Base-by-base conservation (phyloP, 2,888 invertebrate genomes). In the Apoda limacodes region DNA sequence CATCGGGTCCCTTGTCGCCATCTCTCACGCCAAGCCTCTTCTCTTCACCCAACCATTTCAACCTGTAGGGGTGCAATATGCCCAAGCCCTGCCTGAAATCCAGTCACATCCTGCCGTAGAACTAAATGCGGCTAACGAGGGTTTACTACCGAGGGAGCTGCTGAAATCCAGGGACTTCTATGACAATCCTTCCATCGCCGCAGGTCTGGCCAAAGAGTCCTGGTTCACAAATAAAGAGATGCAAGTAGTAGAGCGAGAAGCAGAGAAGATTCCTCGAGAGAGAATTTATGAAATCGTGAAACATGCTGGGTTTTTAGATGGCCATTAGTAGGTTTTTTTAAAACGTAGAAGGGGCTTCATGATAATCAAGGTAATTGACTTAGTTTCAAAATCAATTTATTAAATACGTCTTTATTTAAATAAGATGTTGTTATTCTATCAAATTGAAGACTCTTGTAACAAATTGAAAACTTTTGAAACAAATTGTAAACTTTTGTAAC, bases 181-280 rank as follows among this genome's bases (percentile, higher is more conserved):
- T 60, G 90, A 88, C 49, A 88, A 92, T 65, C 92, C 92, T 0
- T 62, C 78, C 2, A 84, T 90, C 7, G 92, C 89, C 4, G 86
- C 85, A 4, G 87, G 85, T 0, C 72, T 93, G 6, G 92, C 92
- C 1, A 87, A 87, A 48, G 90, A 89, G 48, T 91, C 92, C 0
- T 90, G 91, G 89, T 85, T 90, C 43, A 83, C 85, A 0, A 83
- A 88, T 43, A 89, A 90, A 52, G 91, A 92, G 60, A 88, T 87
- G 82, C 88, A 87, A 37, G 92, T 92, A 1, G 82, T 86, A 23
- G 85, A 92, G 52, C 82, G 93, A 7, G 92, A 92, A 53, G 88
- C 92, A 0, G 91, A 92, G 48, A 89, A 89, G 60, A 93, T 93
- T 37, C 87, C 92, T 0, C 82, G 92, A 2, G 85, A 87, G 39